Percentiles rank a stretch among this genome's conserved stretches.
These are phyloP conservation scores for Drosophila parthenogenetica DNA, from an alignment of 2,888 invertebrate genomes.

Conservation along the genomic window DNA sequence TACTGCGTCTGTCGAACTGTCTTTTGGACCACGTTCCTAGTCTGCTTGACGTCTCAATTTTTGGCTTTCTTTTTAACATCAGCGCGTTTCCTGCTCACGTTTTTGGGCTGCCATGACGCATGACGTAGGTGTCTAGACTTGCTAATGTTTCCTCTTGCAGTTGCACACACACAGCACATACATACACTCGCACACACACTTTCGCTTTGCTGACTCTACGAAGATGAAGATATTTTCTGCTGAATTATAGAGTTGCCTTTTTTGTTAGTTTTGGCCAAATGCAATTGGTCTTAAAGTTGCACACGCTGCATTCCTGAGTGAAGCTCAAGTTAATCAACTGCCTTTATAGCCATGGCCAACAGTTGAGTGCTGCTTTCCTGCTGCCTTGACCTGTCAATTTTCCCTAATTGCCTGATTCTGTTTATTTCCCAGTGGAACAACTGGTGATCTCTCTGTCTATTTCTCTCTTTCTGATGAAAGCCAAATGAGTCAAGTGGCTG, in stretches of 20 bases:
- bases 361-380: slow-evolving; percentile 8
- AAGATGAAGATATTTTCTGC: slow-evolving; percentile 69
- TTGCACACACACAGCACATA: slow-evolving; percentile 38
- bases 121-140: slow-evolving; percentile 84
- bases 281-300: slow-evolving; percentile 61
- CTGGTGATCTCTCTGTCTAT: slow-evolving; percentile 18
- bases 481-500: slow-evolving; percentile 34
- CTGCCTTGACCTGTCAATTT: slow-evolving; percentile 1
- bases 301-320: slow-evolving; percentile 34
- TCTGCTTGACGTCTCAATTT: slow-evolving; percentile 76
- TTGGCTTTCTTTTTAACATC: slow-evolving; percentile 53
- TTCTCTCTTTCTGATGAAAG: slow-evolving; percentile 20
- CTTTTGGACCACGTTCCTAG: slow-evolving; percentile 64
- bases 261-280: slow-evolving; percentile 40
- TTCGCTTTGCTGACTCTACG: slow-evolving; percentile 42
- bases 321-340: slow-evolving; percentile 37
- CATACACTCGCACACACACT: slow-evolving; percentile 14
- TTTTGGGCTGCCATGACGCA: slow-evolving; percentile 70
- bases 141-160: slow-evolving; percentile 80
- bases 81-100: slow-evolving; percentile 64
- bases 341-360: slow-evolving; percentile 28
- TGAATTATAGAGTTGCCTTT: slow-evolving; percentile 68
- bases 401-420: slow-evolving; percentile 40
- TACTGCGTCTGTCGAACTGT: slow-evolving; percentile 9
- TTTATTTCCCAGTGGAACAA: slow-evolving; percentile 44